These are phyloP conservation scores for Parnassius mnemosyne DNA, from an alignment of 2,888 invertebrate species.

Conservation along the genomic window DNA sequence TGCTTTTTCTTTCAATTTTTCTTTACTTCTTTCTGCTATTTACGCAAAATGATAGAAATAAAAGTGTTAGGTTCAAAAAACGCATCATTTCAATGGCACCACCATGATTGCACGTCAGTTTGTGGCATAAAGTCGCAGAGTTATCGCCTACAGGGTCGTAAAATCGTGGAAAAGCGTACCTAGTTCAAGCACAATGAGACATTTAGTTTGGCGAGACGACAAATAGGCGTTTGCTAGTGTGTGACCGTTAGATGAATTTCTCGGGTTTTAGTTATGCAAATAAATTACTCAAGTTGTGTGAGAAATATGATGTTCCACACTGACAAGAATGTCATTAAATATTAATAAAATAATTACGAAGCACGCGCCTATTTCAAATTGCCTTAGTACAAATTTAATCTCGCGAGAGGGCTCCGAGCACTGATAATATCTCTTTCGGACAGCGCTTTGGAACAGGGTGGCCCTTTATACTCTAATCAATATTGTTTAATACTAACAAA, in stretches of 20 bases:
- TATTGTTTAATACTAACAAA: slow-evolving; percentile 1
- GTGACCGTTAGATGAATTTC: slow-evolving; percentile 22
- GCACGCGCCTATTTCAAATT: slow-evolving; percentile 16
- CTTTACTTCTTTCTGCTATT: too few species aligned
- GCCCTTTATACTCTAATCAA: slow-evolving; percentile 6
- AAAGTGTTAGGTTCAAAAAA: neutral
- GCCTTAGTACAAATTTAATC: slow-evolving; percentile 23
- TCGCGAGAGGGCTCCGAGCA: slow-evolving; percentile 17
- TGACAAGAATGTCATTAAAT: slow-evolving; percentile 13
- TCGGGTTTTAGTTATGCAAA: neutral
- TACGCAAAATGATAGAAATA: too few species aligned
- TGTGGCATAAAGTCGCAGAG: slow-evolving; percentile 22
- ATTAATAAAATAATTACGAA: slow-evolving; percentile 23
- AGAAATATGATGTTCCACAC: neutral
- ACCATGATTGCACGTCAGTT: slow-evolving; percentile 23
- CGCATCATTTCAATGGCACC: slow-evolving; percentile 1
- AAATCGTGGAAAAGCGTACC: slow-evolving; percentile 20
- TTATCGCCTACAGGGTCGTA: slow-evolving; percentile 24
- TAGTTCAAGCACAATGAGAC: slow-evolving; percentile 23
- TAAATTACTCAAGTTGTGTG: neutral
- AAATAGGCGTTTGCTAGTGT: slow-evolving; percentile 19
- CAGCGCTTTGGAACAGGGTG: slow-evolving; percentile 3
- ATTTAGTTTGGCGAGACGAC: slow-evolving; percentile 28
- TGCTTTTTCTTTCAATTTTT: too few species aligned
- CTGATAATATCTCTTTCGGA: slow-evolving; percentile 21